A percentile compares a stretch with the other conserved stretches of the same genome.
Conservation (phyloP, 1,140 invertebrate genomes). For the Contarinia nasturtii region DNA sequence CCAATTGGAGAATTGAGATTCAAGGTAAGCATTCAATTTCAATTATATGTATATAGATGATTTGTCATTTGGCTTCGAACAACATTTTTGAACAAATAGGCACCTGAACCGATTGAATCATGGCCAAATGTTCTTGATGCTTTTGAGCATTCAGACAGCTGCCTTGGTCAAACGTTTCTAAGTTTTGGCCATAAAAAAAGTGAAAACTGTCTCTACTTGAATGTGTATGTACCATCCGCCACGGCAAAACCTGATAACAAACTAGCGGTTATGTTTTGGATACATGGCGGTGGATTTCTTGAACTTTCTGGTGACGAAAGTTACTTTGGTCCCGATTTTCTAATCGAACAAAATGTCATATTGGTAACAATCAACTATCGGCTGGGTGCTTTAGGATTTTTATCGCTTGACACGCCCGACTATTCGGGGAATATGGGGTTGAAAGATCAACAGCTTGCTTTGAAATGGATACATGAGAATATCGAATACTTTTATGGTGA, state of each 20-base stretch:
- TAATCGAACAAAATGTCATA: constrained; percentile 32
- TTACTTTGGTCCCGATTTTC: constrained; percentile 27
- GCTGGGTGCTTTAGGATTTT: constrained; percentile 45
- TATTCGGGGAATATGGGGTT: constrained; percentile 47
- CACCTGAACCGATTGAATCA: too few relatives aligned
- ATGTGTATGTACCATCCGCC: background rate
- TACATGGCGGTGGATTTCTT: constrained; percentile 40
- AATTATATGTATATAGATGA: too few relatives aligned
- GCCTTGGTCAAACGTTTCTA: too few relatives aligned
- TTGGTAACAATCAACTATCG: constrained; percentile 41
- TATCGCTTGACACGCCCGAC: constrained; percentile 37
- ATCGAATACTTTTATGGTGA: constrained; percentile 54
- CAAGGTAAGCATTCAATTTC: too few relatives aligned
- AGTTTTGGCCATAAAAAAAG: too few relatives aligned
- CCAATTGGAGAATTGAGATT: too few relatives aligned
- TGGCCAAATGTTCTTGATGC: too few relatives aligned
- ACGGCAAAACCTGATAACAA: constrained; percentile 9
- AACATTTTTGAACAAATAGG: too few relatives aligned
- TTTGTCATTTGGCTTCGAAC: too few relatives aligned
- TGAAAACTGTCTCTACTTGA: background rate
- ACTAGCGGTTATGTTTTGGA: constrained; percentile 38
- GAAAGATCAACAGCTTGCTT: constrained; percentile 47
- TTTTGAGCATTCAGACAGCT: too few relatives aligned
- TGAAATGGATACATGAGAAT: constrained; percentile 54
- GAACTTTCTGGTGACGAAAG: constrained; percentile 18